Base-by-base conservation (phyloP, 2,888 invertebrate species). In the Argyresthia goedartella region DNA sequence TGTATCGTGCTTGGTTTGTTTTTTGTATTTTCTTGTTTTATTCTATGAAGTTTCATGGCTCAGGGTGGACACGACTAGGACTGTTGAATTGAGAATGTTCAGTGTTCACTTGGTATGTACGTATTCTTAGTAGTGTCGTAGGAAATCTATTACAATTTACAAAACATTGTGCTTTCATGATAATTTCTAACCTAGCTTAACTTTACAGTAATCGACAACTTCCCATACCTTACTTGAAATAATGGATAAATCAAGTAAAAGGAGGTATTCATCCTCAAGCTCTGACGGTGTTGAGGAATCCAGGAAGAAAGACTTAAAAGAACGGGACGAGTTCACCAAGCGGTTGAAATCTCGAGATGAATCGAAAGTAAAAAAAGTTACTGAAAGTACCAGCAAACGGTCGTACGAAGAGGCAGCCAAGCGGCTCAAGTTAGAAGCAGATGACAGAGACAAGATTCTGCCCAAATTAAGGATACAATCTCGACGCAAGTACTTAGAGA, bases 241-340 rank as follows among this genome's bases (percentile, higher is more conserved):
- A 57, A 81, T 82, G 82, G 68, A 74, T 54, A 81, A 76, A 62
- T 67, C 67, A 1, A 71, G 64, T 50, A 88, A 87, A 65, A 76
- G 87, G 51, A 73, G 79, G 47, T 74, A 89, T 62, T 88, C 89
- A 0, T 87, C 89, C 33, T 90, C 90, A 35, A 87, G 88, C 53
- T 88, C 88, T 8, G 89, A 95, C 63, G 95, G 94, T 67, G 91
- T 90, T 56, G 96, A 97, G 78, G 92, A 94, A 62, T 91, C 89
- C 51, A 89, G 97, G n/a, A 81, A 89, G 52, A 90, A 89, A 64
- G 98, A 99, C 84, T 79, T 98, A 45, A 91, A 92, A 67, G 97
- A 98, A 75, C 89, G 99, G 61, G 99, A 99, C 82, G 98, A 95
- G 69, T 98, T 99, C 81, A 92, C 97, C 0, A 92, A 91, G 60